Evolutionary conservation across 2,797 vertebrate genomes (phyloP).

Genomic region (Sylvilagus floridanus): DNA sequence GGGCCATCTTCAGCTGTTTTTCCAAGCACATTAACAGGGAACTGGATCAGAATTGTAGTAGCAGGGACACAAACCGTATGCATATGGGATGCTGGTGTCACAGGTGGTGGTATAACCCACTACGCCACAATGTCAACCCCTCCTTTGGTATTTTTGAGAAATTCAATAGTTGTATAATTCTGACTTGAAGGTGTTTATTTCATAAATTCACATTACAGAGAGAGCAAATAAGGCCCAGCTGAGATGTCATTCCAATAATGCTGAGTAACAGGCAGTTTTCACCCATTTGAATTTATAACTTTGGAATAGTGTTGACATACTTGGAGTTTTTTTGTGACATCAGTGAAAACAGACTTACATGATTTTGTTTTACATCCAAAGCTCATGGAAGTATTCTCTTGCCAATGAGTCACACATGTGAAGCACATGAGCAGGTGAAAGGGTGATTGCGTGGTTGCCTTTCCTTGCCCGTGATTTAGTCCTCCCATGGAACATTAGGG

Average conservation of each 20-base stretch:
- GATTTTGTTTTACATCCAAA: slow-evolving; percentile 49
- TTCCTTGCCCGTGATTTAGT: slow-evolving; percentile 29
- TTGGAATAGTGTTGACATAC: slow-evolving; percentile 27
- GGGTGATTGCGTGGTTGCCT: neutral
- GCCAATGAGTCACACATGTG: neutral
- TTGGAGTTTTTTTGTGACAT: slow-evolving; percentile 35
- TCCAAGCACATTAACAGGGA: no score
- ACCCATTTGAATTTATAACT: slow-evolving; percentile 31
- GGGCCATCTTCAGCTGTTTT: no score
- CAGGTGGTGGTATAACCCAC: no score
- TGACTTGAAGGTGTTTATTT: slow-evolving; percentile 41
- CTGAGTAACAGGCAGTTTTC: slow-evolving; percentile 46
- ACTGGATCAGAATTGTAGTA: no score
- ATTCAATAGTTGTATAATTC: neutral
- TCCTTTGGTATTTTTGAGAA: neutral
- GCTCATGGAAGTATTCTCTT: neutral
- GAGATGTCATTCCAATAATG: slow-evolving; percentile 43
- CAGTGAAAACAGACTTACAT: slow-evolving; percentile 25
- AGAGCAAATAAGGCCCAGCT: slow-evolving; percentile 28
- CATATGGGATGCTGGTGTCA: no score
- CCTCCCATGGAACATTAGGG: neutral
- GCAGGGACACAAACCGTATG: no score
- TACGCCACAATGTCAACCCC: no score
- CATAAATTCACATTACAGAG: slow-evolving; percentile 20
- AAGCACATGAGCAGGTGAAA: slow-evolving; percentile 50